Conservation (phyloP, 2,113 vertebrate species). For the Chinchilla lanigera region DNA sequence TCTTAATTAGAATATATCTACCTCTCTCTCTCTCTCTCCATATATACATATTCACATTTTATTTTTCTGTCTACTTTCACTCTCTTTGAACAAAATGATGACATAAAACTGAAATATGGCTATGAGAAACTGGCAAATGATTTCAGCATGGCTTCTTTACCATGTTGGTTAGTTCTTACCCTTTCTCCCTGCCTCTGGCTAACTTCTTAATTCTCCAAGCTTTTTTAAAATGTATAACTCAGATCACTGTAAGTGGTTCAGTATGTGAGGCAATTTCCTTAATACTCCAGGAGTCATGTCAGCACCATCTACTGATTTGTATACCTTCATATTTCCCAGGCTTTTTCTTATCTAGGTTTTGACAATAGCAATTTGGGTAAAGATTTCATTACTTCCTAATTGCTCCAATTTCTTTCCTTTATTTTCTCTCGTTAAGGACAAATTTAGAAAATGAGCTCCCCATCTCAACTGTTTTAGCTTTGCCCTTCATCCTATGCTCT, state of each 20-base stretch:
- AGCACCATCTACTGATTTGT: neutral
- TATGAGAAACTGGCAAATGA: neutral
- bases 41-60: neutral
- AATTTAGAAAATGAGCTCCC: constrained; percentile 20
- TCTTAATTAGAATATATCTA: neutral
- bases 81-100: neutral
- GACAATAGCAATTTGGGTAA: constrained; percentile 52
- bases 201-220: neutral
- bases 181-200: neutral
- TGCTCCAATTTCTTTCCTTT: neutral
- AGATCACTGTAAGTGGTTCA: neutral
- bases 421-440: neutral
- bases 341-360: constrained; percentile 48
- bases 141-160: neutral
- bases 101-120: neutral
- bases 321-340: neutral
- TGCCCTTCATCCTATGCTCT: neutral
- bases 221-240: constrained; percentile 38
- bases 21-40: neutral
- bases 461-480: neutral
- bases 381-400: constrained; percentile 59
- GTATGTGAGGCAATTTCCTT: constrained; percentile 40
- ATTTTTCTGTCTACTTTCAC: constrained; percentile 16
- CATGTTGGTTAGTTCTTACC: neutral
- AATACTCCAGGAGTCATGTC: neutral